Evolutionary conservation across 2,888 invertebrate genomes (phyloP), one percentile per base, ranked within the genome.

Genomic region (Idaea straminata): DNA sequence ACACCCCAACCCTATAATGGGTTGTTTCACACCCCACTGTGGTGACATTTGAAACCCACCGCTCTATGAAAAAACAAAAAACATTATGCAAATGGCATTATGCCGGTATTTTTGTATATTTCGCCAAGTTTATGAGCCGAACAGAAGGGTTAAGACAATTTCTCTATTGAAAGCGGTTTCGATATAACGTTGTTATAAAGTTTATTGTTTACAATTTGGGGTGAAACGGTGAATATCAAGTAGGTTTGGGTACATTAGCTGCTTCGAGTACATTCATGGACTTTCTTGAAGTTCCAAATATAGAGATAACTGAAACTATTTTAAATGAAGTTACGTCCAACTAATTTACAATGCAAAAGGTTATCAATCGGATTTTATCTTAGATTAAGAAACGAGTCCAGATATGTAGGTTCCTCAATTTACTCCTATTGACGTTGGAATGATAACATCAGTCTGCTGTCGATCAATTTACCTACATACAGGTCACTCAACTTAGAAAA

Each of bases 81-180:
- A 92, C 88, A 89, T 90, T 92, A 92, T 92, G 92, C 92, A 92
- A 92, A 92, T 92, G 92, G 84, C 91, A 89, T 90, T 89, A 91
- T 91, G 89, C 86, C 85, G 86, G 83, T 87, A 90, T 92, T 92
- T 92, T 92, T 91, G 90, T 89, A 85, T 87, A 85, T 87, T 90
- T 88, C 86, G 84, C 83, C 83, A 83, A 89, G 79, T 92, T 92
- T 92, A 92, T 92, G 92, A 91, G 82, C 84, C 91, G 89, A 83
- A 84, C 81, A 86, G 87, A 83, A 90, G 86, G 88, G 89, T 87
- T 89, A 90, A 91, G 89, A 90, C 86, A 88, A 85, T 86, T 82
- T 69, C 72, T 72, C 72, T 74, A 72, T 74, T 72, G 66, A 85
- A 85, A 85, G 85, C 67, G 77, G 83, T 87, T 86, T 87, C 84